These are phyloP conservation scores for Platycheirus rosarum DNA, from an alignment of 2,888 invertebrate species.

Conservation along the genomic window DNA sequence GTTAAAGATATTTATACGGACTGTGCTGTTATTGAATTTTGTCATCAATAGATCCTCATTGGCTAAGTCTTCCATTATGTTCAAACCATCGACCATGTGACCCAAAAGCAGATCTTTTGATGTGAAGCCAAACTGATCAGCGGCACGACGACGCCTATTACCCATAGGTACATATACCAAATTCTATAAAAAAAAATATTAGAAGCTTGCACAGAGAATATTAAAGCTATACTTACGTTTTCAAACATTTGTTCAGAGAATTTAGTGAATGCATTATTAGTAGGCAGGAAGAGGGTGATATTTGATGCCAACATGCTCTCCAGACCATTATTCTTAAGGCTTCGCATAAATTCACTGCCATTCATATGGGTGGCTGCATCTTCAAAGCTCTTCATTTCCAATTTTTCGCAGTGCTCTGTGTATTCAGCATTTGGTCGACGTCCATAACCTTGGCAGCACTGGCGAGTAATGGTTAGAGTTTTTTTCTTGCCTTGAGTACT, in stretches of 20 bases:
- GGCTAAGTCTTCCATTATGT: constrained; percentile 84
- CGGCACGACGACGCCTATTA: constrained; percentile 74
- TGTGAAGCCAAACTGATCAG: constrained; percentile 76
- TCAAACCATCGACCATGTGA: constrained; percentile 85
- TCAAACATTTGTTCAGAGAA: constrained; percentile 84
- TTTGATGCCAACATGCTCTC: constrained; percentile 84
- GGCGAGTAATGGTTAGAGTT: constrained; percentile 85
- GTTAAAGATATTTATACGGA: constrained; percentile 81
- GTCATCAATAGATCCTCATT: constrained; percentile 84
- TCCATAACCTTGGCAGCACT: constrained; percentile 88
- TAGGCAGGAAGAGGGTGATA: constrained; percentile 86
- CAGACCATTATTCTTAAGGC: constrained; percentile 84
- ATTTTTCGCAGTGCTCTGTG: constrained; percentile 83
- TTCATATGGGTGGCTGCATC: constrained; percentile 85
- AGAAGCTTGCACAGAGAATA: not conserved
- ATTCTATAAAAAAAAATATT: constrained; percentile 80
- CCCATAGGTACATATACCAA: constrained; percentile 80
- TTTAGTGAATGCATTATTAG: constrained; percentile 85
- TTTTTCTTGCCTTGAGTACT: constrained; percentile 85
- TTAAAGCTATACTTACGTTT: constrained; percentile 81
- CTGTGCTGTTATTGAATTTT: constrained; percentile 79
- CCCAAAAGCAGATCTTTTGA: constrained; percentile 84
- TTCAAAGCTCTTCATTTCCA: constrained; percentile 84
- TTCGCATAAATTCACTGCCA: constrained; percentile 84
- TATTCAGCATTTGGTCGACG: constrained; percentile 81